These are phyloP conservation scores for Lithobius niger DNA, from an alignment of 1,140 invertebrate genomes.

Conservation along the genomic window DNA sequence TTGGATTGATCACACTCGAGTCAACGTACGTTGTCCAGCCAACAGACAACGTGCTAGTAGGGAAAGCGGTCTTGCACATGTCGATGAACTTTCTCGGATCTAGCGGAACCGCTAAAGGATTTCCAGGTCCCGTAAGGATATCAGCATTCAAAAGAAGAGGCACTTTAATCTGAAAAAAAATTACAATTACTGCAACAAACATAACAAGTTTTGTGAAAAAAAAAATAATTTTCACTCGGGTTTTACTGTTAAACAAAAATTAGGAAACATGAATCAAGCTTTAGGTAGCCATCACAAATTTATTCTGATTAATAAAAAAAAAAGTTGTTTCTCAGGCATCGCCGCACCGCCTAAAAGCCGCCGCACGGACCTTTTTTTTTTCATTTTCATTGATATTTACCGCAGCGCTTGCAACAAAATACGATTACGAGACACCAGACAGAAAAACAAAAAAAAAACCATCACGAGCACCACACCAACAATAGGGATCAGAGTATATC, in stretches of 20 bases:
- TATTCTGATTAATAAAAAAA: too few species aligned
- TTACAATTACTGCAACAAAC: too few species aligned
- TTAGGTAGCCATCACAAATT: too few species aligned
- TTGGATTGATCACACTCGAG: constrained; percentile 2
- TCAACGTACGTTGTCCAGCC: constrained; percentile 63
- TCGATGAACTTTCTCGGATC: constrained; percentile 50
- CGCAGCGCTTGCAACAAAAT: too few species aligned
- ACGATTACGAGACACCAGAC: too few species aligned
- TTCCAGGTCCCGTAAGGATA: constrained; percentile 62
- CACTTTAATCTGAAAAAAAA: constrained; percentile 42
- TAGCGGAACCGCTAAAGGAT: constrained; percentile 43
- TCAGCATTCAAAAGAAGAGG: constrained; percentile 84
- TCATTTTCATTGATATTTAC: too few species aligned
- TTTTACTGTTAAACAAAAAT: not conserved
- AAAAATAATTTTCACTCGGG: not conserved
- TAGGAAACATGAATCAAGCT: not conserved
- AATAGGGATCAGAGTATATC: too few species aligned
- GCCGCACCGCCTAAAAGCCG: too few species aligned
- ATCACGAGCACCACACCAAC: too few species aligned
- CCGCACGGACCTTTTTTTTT: too few species aligned
- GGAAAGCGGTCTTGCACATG: constrained; percentile 41
- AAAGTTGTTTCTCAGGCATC: too few species aligned
- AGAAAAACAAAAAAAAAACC: too few species aligned
- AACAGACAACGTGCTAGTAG: constrained; percentile 55
- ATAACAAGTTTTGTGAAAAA: not conserved